Conservation (phyloP, 2,888 invertebrate species). For the Mimas tiliae region DNA sequence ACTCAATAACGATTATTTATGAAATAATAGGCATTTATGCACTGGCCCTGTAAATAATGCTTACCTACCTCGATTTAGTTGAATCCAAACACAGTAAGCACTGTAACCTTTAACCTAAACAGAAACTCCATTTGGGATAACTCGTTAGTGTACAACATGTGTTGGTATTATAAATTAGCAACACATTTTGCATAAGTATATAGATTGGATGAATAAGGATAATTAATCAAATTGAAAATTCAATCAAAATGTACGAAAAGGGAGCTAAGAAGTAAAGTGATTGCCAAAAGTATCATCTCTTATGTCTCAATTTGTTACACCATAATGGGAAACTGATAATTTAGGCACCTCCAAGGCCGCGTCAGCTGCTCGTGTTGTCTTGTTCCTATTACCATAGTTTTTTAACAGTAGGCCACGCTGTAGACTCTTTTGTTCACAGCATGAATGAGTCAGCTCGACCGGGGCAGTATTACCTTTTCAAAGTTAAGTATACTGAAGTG, state of each 20-base stretch:
- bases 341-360: neutral
- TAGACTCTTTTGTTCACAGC: no score
- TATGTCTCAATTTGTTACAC: neutral
- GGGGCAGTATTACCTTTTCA: no score
- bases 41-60: neutral
- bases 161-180: neutral
- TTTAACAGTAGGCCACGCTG: no score
- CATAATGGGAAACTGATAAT: neutral
- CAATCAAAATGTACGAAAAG: conserved; percentile 27
- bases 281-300: neutral
- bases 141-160: neutral
- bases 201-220: conserved; percentile 10
- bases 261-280: neutral
- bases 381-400: no score
- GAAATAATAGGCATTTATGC: no score
- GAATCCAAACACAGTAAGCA: neutral
- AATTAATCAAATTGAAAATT: conserved; percentile 26
- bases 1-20: no score
- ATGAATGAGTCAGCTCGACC: no score
- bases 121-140: conserved; percentile 2
- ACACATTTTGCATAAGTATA: conserved; percentile 16
- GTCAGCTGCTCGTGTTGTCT: neutral
- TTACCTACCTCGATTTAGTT: neutral
- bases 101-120: neutral
- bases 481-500: no score